Evolutionary conservation across 2,797 vertebrate species (phyloP).

Genomic region (Danio choprae): DNA sequence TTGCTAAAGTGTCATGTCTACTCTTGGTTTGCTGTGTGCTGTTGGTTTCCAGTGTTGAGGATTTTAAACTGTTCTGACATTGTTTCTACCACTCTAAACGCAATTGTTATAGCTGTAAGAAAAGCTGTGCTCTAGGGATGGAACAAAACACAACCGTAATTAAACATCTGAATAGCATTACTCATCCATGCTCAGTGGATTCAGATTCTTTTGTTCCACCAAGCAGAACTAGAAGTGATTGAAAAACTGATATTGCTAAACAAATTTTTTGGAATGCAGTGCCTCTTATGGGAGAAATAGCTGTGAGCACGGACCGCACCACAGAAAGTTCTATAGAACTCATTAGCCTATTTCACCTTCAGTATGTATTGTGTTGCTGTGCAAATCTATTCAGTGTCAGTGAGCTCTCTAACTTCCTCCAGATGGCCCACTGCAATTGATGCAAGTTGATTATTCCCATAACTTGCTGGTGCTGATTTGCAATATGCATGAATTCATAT

Average conservation of each 20-base stretch:
- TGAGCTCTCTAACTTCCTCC: background rate
- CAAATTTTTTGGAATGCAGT: slow-evolving; percentile 62
- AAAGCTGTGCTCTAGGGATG: slow-evolving; percentile 29
- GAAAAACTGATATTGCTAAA: slow-evolving; percentile 69
- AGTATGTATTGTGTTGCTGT: slow-evolving; percentile 17
- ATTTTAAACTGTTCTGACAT: slow-evolving; percentile 37
- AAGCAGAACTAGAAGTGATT: slow-evolving; percentile 66
- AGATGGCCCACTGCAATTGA: slow-evolving; percentile 31
- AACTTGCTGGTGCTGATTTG: slow-evolving; percentile 49
- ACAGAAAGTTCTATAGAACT: slow-evolving; percentile 4
- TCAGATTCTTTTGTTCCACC: slow-evolving; percentile 62
- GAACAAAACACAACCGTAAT: slow-evolving; percentile 40
- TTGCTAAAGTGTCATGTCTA: slow-evolving; percentile 24
- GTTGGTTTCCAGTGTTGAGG: slow-evolving; percentile 16
- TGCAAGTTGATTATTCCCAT: slow-evolving; percentile 51
- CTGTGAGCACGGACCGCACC: background rate
- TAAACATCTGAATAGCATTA: slow-evolving; percentile 57
- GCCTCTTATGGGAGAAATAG: slow-evolving; percentile 55
- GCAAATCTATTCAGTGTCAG: slow-evolving; percentile 35
- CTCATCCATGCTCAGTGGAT: slow-evolving; percentile 35
- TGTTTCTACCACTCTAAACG: slow-evolving; percentile 37
- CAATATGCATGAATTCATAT: slow-evolving; percentile 55
- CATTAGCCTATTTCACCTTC: slow-evolving; percentile 34
- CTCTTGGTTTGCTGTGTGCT: background rate
- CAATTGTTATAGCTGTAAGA: slow-evolving; percentile 35